phyloP scores from a whole-genome alignment of 2,888 invertebrate species.

The Leucania comma region DNA sequence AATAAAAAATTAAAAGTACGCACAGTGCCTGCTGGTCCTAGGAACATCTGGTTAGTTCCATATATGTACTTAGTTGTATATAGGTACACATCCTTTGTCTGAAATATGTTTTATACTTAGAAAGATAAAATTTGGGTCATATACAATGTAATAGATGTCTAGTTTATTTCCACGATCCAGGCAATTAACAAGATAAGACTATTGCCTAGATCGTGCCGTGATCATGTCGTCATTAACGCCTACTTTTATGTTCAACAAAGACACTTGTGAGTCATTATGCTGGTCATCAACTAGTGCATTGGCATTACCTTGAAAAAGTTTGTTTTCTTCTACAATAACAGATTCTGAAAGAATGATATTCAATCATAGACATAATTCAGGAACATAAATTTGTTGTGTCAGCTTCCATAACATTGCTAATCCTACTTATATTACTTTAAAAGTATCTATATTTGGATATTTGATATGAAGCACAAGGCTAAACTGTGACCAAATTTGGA shows the following conservation, averaged over 20 bases:
- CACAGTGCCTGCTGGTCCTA: not conserved
- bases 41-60: conserved; percentile 35
- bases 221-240: not conserved
- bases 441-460: too few species aligned
- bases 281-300: not conserved
- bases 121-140: conserved; percentile 3
- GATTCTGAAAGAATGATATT: not conserved
- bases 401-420: too few species aligned
- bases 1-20: not conserved
- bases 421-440: too few species aligned
- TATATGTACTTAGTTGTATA: not conserved
- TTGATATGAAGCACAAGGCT: too few species aligned
- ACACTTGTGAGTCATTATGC: conserved; percentile 10
- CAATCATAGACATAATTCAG: too few species aligned
- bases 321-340: not conserved
- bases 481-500: too few species aligned
- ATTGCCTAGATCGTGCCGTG: too few species aligned
- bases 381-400: too few species aligned
- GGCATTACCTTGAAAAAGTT: not conserved
- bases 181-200: not conserved
- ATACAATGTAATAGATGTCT: not conserved
- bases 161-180: not conserved
- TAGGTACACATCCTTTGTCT: not conserved
- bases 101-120: conserved; percentile 13
- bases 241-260: not conserved